Conservation (phyloP, 2,113 vertebrate genomes). For the Rafetus swinhoei region DNA sequence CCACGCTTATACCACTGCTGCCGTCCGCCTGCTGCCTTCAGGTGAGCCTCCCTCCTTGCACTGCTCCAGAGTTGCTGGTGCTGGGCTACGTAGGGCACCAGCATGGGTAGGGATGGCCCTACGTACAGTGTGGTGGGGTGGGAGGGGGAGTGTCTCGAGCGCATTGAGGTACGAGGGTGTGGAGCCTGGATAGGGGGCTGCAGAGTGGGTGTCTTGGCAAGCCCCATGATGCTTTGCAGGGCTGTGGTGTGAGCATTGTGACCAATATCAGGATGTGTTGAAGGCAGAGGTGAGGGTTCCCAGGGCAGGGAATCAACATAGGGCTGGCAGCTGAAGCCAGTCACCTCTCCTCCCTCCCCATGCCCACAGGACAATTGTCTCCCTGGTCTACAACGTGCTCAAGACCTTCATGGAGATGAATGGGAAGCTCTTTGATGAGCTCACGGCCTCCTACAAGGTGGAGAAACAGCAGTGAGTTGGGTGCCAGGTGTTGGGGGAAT, state of each 20-base stretch:
- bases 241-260: background rate
- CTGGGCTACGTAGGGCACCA: too few relatives aligned
- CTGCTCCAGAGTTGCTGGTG: too few relatives aligned
- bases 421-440: conserved; percentile 92
- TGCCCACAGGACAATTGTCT: conserved; percentile 88
- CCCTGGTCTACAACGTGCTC: conserved; percentile 94
- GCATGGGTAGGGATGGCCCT: too few relatives aligned
- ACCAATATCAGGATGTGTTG: background rate
- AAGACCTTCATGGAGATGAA: conserved; percentile 98
- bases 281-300: background rate
- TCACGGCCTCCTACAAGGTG: conserved; percentile 94
- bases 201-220: background rate
- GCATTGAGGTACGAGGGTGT: background rate
- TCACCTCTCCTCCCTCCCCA: background rate
- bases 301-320: background rate
- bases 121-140: too few relatives aligned
- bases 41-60: too few relatives aligned
- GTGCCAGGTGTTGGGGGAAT: background rate
- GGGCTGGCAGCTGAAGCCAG: background rate
- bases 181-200: background rate
- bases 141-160: background rate
- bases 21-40: too few relatives aligned
- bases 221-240: background rate
- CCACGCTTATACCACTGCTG: too few relatives aligned
- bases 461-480: conserved; percentile 92